Percentiles rank a stretch among this genome's conserved stretches.
phyloP scores from a whole-genome alignment of 2,888 invertebrate genomes.

The Epinotia bilunana region DNA sequence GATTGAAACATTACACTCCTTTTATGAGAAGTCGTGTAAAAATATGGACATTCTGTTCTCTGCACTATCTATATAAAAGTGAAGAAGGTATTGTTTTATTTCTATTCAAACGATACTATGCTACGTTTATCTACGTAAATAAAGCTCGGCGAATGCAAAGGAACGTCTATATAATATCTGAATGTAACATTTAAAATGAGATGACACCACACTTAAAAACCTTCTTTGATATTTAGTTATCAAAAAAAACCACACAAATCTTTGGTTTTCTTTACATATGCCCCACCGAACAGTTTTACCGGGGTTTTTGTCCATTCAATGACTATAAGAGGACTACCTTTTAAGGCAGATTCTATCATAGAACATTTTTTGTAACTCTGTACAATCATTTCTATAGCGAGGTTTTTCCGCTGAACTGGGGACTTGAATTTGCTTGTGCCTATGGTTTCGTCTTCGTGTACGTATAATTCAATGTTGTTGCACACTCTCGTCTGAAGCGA shows the following conservation, averaged over 20 bases:
- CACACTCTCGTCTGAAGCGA: conserved; percentile 66
- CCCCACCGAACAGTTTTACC: conserved; percentile 87
- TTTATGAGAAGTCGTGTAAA: too few species aligned
- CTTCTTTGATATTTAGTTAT: neutral
- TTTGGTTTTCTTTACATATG: conserved; percentile 83
- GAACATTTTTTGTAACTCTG: conserved; percentile 76
- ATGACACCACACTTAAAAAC: conserved; percentile 26
- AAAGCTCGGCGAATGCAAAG: too few species aligned
- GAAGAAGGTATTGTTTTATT: too few species aligned
- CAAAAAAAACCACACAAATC: conserved; percentile 86
- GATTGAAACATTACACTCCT: too few species aligned
- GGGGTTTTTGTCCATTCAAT: conserved; percentile 88
- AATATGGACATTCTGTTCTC: too few species aligned
- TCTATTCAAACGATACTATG: too few species aligned
- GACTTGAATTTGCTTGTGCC: conserved; percentile 69
- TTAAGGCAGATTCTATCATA: conserved; percentile 62
- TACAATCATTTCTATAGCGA: conserved; percentile 69
- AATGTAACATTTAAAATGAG: neutral
- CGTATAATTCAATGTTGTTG: conserved; percentile 68
- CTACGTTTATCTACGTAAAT: too few species aligned
- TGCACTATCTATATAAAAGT: too few species aligned
- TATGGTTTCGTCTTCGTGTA: conserved; percentile 72
- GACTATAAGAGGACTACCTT: conserved; percentile 65
- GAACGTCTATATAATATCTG: neutral
- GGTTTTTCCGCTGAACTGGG: conserved; percentile 66